Percentiles rank a stretch among this genome's conserved stretches.
These are phyloP conservation scores for Melanerpes aurifrons DNA, from an alignment of 2,113 vertebrate species.

Conservation along the genomic window DNA sequence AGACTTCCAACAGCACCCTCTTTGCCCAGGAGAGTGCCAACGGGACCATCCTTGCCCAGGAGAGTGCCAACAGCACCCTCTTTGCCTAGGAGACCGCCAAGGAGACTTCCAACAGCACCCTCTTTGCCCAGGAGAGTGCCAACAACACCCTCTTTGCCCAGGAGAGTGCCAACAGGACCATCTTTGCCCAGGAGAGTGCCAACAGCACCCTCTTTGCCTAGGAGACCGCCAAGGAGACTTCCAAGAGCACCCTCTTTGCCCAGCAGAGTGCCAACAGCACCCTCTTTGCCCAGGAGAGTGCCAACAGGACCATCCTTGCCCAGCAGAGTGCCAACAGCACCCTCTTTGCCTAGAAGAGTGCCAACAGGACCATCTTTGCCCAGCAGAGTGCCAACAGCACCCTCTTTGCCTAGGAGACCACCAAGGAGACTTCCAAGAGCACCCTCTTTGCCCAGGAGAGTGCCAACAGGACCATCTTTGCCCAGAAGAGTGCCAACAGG, in stretches of 20 bases:
- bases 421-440: neutral
- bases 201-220: fast-evolving
- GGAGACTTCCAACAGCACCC: fast-evolving
- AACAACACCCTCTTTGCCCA: neutral
- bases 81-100: fast-evolving
- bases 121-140: fast-evolving
- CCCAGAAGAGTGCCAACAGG: neutral
- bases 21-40: fast-evolving
- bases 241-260: neutral
- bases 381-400: fast-evolving
- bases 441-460: neutral
- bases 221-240: neutral
- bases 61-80: fast-evolving
- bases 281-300: neutral
- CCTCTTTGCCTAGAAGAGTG: fast-evolving
- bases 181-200: fast-evolving
- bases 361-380: fast-evolving
- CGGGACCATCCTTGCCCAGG: fast-evolving
- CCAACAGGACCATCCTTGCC: neutral
- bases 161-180: neutral
- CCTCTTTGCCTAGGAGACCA: fast-evolving
- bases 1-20: neutral
- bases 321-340: fast-evolving
- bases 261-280: fast-evolving
- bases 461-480: fast-evolving